A percentile compares a stretch with the other conserved stretches of the same genome.
phyloP scores from a whole-genome alignment of 2,888 invertebrate genomes.

The Netelia inedita region DNA sequence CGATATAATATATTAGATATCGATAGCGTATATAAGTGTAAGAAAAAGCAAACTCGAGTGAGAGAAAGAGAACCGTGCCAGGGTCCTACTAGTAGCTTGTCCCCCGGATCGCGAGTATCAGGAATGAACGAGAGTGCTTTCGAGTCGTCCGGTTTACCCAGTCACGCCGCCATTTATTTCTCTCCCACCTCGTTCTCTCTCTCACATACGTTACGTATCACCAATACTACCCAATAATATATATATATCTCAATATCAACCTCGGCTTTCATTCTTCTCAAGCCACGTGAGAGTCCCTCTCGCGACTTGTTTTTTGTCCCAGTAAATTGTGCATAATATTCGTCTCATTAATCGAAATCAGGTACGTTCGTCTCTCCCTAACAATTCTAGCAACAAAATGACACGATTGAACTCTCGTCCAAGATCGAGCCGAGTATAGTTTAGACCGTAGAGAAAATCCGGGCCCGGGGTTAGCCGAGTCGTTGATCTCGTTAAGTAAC shows the following conservation, averaged over 20 bases:
- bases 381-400: neutral
- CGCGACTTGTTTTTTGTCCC: neutral
- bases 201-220: slow-evolving; percentile 17
- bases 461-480: slow-evolving; percentile 45
- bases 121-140: slow-evolving; percentile 60
- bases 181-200: slow-evolving; percentile 17
- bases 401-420: neutral
- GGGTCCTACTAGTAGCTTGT: slow-evolving; percentile 65
- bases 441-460: neutral
- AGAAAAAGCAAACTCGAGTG: slow-evolving; percentile 24
- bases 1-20: too few species aligned
- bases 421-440: neutral
- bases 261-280: neutral
- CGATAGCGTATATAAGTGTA: too few species aligned
- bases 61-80: slow-evolving; percentile 62
- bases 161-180: slow-evolving; percentile 36
- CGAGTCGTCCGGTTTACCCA: slow-evolving; percentile 55
- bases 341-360: neutral
- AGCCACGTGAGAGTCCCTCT: neutral
- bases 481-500: slow-evolving; percentile 64
- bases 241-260: neutral
- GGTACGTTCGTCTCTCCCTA: neutral
- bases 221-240: neutral
- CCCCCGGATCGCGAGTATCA: slow-evolving; percentile 56
- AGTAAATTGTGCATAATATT: neutral